phyloP scores from a whole-genome alignment of 2,888 invertebrate genomes.

The Phalangium opilio region DNA sequence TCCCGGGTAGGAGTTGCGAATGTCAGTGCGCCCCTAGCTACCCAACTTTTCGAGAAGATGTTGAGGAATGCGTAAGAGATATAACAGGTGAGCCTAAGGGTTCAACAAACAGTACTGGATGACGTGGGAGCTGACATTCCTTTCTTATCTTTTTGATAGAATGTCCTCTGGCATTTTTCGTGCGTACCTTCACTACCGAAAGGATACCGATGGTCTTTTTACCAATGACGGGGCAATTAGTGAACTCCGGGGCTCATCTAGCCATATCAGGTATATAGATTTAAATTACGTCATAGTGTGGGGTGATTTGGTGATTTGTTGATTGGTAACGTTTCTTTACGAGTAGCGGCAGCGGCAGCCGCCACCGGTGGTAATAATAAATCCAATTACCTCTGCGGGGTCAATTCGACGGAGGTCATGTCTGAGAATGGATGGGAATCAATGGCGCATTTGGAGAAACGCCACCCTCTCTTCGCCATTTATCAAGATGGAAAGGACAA shows the following conservation, averaged over 20 bases:
- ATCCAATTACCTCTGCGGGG: background rate
- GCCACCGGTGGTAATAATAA: no score
- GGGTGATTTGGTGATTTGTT: no score
- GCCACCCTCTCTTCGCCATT: background rate
- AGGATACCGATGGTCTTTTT: slow-evolving; percentile 72
- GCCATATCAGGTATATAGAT: slow-evolving; percentile 49
- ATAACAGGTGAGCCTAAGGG: slow-evolving; percentile 52
- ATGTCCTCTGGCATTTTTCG: slow-evolving; percentile 64
- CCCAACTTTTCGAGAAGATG: slow-evolving; percentile 67
- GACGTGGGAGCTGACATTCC: no score
- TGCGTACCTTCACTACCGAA: slow-evolving; percentile 46
- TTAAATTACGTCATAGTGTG: no score
- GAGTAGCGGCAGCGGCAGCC: no score
- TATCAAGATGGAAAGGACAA: background rate
- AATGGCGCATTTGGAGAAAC: background rate
- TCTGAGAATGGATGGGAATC: background rate
- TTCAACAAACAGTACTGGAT: background rate
- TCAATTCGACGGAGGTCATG: background rate
- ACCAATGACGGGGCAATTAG: slow-evolving; percentile 69
- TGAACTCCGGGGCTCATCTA: slow-evolving; percentile 73
- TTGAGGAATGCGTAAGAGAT: slow-evolving; percentile 68
- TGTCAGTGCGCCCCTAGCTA: slow-evolving; percentile 61
- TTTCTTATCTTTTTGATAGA: slow-evolving; percentile 40
- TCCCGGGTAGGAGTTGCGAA: slow-evolving; percentile 40
- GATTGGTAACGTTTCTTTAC: no score